Conservation (phyloP, 2,888 invertebrate genomes). For the Polyommatus icarus region DNA sequence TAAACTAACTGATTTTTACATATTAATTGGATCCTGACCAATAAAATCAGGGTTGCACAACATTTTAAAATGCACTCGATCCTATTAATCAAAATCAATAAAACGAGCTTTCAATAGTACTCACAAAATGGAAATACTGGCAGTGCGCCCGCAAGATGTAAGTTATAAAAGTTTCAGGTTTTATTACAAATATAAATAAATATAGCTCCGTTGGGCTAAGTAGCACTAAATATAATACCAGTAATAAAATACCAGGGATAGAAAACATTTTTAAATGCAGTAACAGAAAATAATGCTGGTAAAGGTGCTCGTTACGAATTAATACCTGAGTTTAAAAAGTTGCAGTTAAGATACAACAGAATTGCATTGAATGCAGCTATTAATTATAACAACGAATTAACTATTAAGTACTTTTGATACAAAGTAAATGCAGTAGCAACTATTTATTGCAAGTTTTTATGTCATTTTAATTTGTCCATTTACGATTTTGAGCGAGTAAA, state of each 20-base stretch:
- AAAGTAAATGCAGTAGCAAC: neutral
- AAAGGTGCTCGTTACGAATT: neutral
- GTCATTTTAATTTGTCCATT: slow-evolving; percentile 1
- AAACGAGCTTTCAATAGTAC: slow-evolving; percentile 2
- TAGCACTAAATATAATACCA: slow-evolving; percentile 4
- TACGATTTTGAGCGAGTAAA: neutral
- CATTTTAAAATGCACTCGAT: neutral
- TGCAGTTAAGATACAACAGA: neutral
- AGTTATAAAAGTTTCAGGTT: slow-evolving; percentile 15
- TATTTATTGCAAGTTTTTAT: neutral
- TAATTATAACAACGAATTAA: neutral
- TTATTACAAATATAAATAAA: slow-evolving; percentile 26
- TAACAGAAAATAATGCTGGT: no score
- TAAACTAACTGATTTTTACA: neutral
- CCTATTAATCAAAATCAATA: slow-evolving; percentile 1
- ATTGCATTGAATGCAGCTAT: neutral
- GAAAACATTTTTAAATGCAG: neutral
- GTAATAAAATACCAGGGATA: slow-evolving; percentile 4
- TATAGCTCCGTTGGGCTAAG: slow-evolving; percentile 19
- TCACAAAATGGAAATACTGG: slow-evolving; percentile 14
- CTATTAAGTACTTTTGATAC: neutral
- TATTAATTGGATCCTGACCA: neutral
- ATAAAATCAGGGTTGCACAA: neutral
- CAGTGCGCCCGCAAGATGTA: neutral
- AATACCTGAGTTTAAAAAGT: neutral